Percentiles rank a stretch among this genome's conserved stretches.
Conservation (phyloP, 2,113 vertebrate genomes). For the Leucoraja erinaceus region DNA sequence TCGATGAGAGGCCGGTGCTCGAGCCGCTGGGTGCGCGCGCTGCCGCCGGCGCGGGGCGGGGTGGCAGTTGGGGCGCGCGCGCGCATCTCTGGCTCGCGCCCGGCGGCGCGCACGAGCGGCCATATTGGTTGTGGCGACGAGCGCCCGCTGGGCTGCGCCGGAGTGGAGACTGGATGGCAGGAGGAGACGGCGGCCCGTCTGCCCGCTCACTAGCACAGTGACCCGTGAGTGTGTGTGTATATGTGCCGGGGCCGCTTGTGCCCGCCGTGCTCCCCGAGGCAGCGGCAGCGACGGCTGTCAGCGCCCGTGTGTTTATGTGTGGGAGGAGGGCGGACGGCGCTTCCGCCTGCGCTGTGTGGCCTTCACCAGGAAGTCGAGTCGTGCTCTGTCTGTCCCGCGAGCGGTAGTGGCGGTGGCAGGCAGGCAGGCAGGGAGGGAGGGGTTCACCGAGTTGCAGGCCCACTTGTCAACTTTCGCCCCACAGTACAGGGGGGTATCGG, state of each 20-base stretch:
- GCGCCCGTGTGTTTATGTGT: background rate
- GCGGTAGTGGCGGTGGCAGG: background rate
- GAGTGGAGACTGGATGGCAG: background rate
- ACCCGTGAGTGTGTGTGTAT: too few species aligned
- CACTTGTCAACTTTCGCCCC: background rate
- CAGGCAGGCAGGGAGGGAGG: too few species aligned
- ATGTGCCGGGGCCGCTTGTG: too few species aligned
- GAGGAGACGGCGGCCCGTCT: background rate
- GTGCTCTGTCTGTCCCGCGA: background rate
- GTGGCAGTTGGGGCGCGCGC: background rate
- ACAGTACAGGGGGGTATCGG: too few species aligned
- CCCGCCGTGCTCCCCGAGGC: too few species aligned
- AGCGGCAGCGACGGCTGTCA: background rate
- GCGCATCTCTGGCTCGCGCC: too few species aligned
- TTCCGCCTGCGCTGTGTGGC: constrained; percentile 31
- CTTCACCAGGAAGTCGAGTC: constrained; percentile 33
- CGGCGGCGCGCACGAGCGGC: background rate
- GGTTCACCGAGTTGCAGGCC: too few species aligned
- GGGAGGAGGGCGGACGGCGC: background rate
- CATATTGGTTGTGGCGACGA: constrained; percentile 23
- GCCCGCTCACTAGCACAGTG: background rate
- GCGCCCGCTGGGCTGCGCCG: background rate
- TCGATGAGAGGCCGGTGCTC: too few species aligned
- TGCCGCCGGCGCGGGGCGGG: too few species aligned
- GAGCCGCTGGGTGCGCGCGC: too few species aligned